phyloP scores from a whole-genome alignment of 2,888 invertebrate species.

The Caenorhabditis sp. region DNA sequence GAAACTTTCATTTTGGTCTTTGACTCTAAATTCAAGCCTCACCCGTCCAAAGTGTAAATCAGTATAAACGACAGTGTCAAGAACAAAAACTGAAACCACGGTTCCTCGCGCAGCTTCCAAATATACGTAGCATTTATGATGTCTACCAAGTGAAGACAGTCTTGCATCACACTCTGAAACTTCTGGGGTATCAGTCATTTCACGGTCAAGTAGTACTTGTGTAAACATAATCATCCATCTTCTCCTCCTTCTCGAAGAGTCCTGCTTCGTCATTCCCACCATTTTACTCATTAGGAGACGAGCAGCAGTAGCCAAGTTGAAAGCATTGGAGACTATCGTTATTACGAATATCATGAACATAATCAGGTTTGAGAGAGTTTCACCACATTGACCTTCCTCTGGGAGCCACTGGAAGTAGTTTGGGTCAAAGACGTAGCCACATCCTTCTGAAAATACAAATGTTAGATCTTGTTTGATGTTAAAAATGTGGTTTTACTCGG shows the following conservation, averaged over 20 bases:
- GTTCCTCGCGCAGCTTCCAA: constrained; percentile 28
- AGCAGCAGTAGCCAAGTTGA: constrained; percentile 38
- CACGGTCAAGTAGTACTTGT: constrained; percentile 14
- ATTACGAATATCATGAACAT: constrained; percentile 8
- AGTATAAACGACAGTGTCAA: constrained; percentile 41
- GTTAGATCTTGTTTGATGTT: neutral
- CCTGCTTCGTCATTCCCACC: constrained; percentile 32
- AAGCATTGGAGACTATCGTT: constrained; percentile 26
- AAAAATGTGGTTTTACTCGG: constrained; percentile 6
- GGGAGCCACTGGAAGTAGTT: constrained; percentile 44
- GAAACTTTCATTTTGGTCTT: neutral
- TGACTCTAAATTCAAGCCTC: neutral
- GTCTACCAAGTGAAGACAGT: constrained; percentile 53
- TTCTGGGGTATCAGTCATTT: neutral
- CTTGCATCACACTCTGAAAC: neutral
- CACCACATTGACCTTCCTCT: constrained; percentile 26
- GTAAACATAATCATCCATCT: constrained; percentile 56
- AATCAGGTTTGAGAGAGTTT: neutral
- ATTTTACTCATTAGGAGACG: constrained; percentile 46
- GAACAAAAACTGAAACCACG: constrained; percentile 49
- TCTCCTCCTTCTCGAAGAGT: constrained; percentile 24
- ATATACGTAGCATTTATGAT: constrained; percentile 41
- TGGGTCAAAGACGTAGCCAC: constrained; percentile 54
- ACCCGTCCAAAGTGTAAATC: constrained; percentile 54
- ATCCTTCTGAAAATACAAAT: constrained; percentile 15